Base-by-base conservation (phyloP, 1,140 invertebrate species). In the Eriosoma lanigerum region DNA sequence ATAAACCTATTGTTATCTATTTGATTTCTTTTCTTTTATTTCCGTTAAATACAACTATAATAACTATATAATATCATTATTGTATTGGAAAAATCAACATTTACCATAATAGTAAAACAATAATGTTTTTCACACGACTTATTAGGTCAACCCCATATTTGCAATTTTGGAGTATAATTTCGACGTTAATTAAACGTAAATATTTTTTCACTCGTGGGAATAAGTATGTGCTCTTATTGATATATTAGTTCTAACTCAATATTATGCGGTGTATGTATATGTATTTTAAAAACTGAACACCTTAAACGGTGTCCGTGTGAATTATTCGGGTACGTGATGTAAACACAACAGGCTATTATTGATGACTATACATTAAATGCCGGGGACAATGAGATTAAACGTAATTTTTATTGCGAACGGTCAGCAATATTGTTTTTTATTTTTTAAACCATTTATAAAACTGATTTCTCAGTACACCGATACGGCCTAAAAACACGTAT, bases 221-320 rank as follows among this genome's bases (percentile, higher is more conserved):
- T n/a, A 8, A 66, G 38, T 48, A 50, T 52, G 15, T 32, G 26
- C 15, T 62, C 26, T 32, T 38, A 38, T 38, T 38, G 8, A 38
- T 38, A 38, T 38, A 4, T 38, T 38, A 38, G 3, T 4, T 8
- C 32, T 38, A 38, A n/a, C n/a, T n/a, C n/a, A n/a, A n/a, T n/a
- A n/a, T n/a, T n/a, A n/a, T n/a, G n/a, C n/a, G n/a, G n/a, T n/a
- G n/a, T n/a, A n/a, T n/a, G n/a, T n/a, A n/a, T n/a, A n/a, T n/a
- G 10, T 15, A 15, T 15, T 26, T 1, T 24, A 72, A 72, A 72
- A 52, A 50, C 24, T 2, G 15, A 73, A 38, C 72, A 54, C 50
- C 50, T 75, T 75, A 75, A 75, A 75, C 72, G 72, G 50, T 56
- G 19, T 38, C 44, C 72, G 72, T 54, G 72, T 24, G 50, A 75